A percentile compares a stretch with the other conserved stretches of the same genome.
phyloP scores from a whole-genome alignment of 1,140 invertebrate species.

The Bilobella aurantiaca region DNA sequence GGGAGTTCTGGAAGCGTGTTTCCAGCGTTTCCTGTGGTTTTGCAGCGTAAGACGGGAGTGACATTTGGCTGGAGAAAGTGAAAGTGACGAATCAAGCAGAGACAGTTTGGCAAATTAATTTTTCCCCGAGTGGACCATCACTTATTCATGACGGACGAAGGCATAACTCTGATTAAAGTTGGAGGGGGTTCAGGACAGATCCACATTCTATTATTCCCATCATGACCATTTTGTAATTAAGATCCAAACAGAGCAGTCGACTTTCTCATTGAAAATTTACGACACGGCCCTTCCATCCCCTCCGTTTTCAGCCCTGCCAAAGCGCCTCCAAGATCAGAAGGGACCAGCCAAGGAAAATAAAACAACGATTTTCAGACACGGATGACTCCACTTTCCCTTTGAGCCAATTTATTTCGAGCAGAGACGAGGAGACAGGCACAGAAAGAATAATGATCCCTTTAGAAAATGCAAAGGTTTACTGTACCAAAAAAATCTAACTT shows the following conservation, averaged over 20 bases:
- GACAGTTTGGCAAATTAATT: slow-evolving; percentile 36
- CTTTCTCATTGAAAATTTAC: slow-evolving; percentile 34
- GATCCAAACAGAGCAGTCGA: slow-evolving; percentile 29
- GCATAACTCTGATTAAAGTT: slow-evolving; percentile 36
- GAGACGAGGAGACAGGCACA: background rate
- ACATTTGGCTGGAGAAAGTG: background rate
- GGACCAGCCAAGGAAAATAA: background rate
- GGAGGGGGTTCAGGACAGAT: slow-evolving; percentile 30
- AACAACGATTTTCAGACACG: too few species aligned
- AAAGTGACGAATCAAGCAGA: slow-evolving; percentile 35
- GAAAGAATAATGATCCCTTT: too few species aligned
- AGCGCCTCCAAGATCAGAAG: too few species aligned
- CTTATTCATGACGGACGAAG: slow-evolving; percentile 35
- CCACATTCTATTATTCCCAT: slow-evolving; percentile 31
- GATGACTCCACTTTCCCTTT: slow-evolving; percentile 15
- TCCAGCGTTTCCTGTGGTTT: too few species aligned
- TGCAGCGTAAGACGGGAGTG: background rate
- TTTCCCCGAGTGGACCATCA: slow-evolving; percentile 36
- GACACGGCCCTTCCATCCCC: slow-evolving; percentile 15
- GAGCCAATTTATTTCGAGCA: background rate
- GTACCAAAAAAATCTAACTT: too few species aligned
- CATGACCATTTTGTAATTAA: slow-evolving; percentile 35
- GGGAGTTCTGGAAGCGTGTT: too few species aligned
- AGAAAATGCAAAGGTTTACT: too few species aligned
- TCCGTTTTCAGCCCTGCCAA: background rate